These are phyloP conservation scores for Metacarcinus magister DNA, from an alignment of 2,888 invertebrate genomes.

Conservation along the genomic window DNA sequence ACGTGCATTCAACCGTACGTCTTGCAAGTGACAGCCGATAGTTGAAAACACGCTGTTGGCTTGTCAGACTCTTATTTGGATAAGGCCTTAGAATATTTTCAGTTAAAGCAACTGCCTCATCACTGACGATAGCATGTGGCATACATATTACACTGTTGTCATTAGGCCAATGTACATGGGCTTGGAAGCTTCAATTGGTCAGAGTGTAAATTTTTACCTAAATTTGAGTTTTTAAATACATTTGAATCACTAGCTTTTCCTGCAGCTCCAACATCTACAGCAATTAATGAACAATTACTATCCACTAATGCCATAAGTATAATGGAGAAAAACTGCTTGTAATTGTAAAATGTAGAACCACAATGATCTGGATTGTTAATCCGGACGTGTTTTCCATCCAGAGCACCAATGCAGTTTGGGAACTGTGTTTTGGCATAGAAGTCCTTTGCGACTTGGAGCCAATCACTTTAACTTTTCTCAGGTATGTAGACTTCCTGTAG, in stretches of 20 bases:
- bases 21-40: not conserved
- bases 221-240: conserved; percentile 58
- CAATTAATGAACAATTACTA: conserved; percentile 46
- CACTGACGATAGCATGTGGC: conserved; percentile 43
- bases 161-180: no score
- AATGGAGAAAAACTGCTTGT: conserved; percentile 58
- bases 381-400: conserved; percentile 56
- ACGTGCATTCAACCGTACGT: conserved; percentile 72
- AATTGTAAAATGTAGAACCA: conserved; percentile 5
- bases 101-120: conserved; percentile 55
- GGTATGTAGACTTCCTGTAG: not conserved
- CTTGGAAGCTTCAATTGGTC: not conserved
- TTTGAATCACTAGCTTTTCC: conserved; percentile 65
- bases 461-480: not conserved
- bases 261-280: conserved; percentile 57
- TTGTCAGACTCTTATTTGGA: conserved; percentile 59
- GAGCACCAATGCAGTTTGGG: conserved; percentile 32
- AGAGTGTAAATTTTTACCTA: conserved; percentile 49
- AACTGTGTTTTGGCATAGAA: conserved; percentile 53
- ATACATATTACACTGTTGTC: no score
- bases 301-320: conserved; percentile 60
- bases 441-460: conserved; percentile 55
- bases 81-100: conserved; percentile 50
- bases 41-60: conserved; percentile 45
- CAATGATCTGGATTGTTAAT: conserved; percentile 54